Percentiles rank a stretch among this genome's conserved stretches.
These are phyloP conservation scores for Empis stercorea DNA, from an alignment of 2,888 invertebrate species.

Conservation along the genomic window DNA sequence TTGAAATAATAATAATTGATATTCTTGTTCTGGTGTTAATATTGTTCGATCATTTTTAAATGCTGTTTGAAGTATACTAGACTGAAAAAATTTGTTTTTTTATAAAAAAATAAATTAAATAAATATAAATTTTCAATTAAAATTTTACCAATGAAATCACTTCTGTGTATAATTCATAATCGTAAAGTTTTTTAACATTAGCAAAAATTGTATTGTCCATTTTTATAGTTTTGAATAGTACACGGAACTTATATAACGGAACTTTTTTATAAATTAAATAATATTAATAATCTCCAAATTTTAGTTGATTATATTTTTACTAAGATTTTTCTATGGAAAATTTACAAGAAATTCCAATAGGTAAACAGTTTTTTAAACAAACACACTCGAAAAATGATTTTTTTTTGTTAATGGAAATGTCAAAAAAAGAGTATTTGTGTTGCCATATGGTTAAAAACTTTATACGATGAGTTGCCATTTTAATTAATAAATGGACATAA, in stretches of 20 bases:
- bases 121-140: background rate
- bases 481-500: no score
- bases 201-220: constrained; percentile 48
- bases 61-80: constrained; percentile 49
- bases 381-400: no score
- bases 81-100: constrained; percentile 39
- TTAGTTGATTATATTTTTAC: no score
- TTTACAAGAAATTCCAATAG: no score
- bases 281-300: no score
- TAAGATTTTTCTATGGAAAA: no score
- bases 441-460: no score
- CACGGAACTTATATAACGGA: no score
- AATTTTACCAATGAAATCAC: constrained; percentile 50
- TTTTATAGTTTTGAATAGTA: background rate
- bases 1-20: constrained; percentile 52
- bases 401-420: no score
- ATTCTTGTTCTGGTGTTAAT: constrained; percentile 44
- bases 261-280: background rate
- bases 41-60: constrained; percentile 45
- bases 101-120: background rate
- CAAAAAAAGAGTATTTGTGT: no score
- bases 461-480: no score
- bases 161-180: constrained; percentile 58
- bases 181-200: constrained; percentile 54
- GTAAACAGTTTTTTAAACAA: no score